Percentiles rank a stretch among this genome's conserved stretches.
phyloP scores from a whole-genome alignment of 2,888 invertebrate genomes.

The Eulithis testata region DNA sequence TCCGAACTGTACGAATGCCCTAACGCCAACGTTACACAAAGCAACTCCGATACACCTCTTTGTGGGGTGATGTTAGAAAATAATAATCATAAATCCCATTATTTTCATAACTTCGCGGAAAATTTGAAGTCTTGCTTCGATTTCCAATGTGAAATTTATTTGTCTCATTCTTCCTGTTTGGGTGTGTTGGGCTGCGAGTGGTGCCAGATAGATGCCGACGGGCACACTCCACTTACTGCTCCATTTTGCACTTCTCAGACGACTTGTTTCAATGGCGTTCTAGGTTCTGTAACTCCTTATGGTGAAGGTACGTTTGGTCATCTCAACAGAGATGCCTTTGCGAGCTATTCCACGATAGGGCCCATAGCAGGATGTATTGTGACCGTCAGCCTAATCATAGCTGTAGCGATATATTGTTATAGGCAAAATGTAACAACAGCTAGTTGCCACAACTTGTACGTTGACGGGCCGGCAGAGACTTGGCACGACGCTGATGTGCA shows the following conservation, averaged over 20 bases:
- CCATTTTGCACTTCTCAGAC: slow-evolving; percentile 93
- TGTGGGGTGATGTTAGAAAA: slow-evolving; percentile 78
- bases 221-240: slow-evolving; percentile 86
- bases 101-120: slow-evolving; percentile 79
- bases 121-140: slow-evolving; percentile 87
- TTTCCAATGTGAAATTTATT: slow-evolving; percentile 87
- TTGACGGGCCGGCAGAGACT: slow-evolving; percentile 79
- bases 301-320: slow-evolving; percentile 87
- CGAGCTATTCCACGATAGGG: slow-evolving; percentile 90
- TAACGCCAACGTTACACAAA: slow-evolving; percentile 60
- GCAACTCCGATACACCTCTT: slow-evolving; percentile 67
- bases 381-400: slow-evolving; percentile 91
- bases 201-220: slow-evolving; percentile 93
- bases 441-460: slow-evolving; percentile 79
- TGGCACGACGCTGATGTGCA: slow-evolving; percentile 86
- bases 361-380: slow-evolving; percentile 94
- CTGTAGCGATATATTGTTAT: slow-evolving; percentile 93
- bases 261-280: slow-evolving; percentile 93
- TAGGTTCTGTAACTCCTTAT: slow-evolving; percentile 93
- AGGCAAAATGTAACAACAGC: slow-evolving; percentile 86
- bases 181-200: slow-evolving; percentile 95
- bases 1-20: slow-evolving; percentile 76
- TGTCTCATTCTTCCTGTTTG: slow-evolving; percentile 86
- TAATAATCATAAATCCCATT: slow-evolving; percentile 79
- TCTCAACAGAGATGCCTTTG: slow-evolving; percentile 74